A percentile compares a stretch with the other conserved stretches of the same genome.
Evolutionary conservation across 2,888 invertebrate genomes (phyloP).

Genomic region (Thecocarcelia acutangulata): DNA sequence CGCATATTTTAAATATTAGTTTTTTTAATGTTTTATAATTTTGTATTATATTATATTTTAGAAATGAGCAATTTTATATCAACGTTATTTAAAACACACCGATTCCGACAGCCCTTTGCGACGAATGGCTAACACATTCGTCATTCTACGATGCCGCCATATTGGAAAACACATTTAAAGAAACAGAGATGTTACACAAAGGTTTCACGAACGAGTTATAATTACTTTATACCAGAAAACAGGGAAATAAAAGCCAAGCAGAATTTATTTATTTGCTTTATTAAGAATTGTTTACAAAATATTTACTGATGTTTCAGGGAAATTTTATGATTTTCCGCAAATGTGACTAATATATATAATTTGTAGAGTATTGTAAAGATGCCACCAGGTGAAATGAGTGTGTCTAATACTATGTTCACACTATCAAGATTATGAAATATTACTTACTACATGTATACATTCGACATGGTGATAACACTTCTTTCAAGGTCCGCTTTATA

Average conservation of each 20-base stretch:
- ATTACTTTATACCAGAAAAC: not conserved
- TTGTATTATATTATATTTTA: conserved; percentile 45
- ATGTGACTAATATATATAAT: not conserved
- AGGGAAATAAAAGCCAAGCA: no score
- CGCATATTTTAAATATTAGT: conserved; percentile 65
- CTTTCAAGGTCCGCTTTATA: no score
- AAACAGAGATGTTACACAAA: conserved; percentile 54
- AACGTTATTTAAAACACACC: conserved; percentile 62
- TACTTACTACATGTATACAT: no score
- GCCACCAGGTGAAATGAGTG: conserved; percentile 15
- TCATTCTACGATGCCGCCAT: conserved; percentile 70
- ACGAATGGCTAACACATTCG: conserved; percentile 70
- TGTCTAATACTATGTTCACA: no score
- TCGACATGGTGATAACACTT: no score
- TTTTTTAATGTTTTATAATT: conserved; percentile 49
- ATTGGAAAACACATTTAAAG: conserved; percentile 56
- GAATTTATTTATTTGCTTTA: no score
- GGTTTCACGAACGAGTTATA: conserved; percentile 18
- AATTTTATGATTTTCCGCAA: not conserved
- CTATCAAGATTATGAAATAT: no score
- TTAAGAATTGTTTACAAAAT: no score
- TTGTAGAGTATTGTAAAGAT: conserved; percentile 18
- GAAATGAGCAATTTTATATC: conserved; percentile 44
- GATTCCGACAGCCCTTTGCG: conserved; percentile 68
- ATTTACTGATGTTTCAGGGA: no score